Base-by-base conservation (phyloP, 1,140 invertebrate species). In the Tribolium madens region DNA sequence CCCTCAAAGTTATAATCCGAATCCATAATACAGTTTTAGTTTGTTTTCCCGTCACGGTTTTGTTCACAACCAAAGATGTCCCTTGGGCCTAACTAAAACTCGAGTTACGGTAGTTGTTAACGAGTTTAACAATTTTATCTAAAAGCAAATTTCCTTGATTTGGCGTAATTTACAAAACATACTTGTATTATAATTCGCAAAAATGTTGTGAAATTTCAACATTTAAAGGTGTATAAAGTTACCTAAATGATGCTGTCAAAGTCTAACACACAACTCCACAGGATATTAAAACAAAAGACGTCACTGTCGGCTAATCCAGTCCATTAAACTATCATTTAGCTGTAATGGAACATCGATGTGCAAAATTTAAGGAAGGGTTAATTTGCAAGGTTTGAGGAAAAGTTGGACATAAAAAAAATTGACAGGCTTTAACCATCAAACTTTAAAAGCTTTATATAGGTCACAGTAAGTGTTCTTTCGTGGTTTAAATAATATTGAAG, bases 271-370 rank as follows among this genome's bases (percentile, higher is more conserved):
- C 21, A 26, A 4, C 21, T 26, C 21, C 21, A 5, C 21, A 42
- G 36, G 36, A 42, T 9, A 42, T 42, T 57, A 26, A 57, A 57
- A 17, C 17, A 18, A 57, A 57, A 21, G 52, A 21, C 10, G 15
- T 21, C 18, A 57, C 52, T 10, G 1, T 17, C 3, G 17, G 52
- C 6, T 26, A 57, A 33, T 14, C 13, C n/a, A 64, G 14, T 31
- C 57, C 57, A 64, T 64, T 64, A 64, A 64, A 64, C 57, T 64
- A 64, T 64, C 57, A 33, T 64, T 64, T 33, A 64, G 7, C 9
- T 13, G n/a, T 14, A 64, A 33, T 31, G 57, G 57, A 13, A 21
- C 26, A 33, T 42, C 15, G 18, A 14, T n/a, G 52, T 21, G 18
- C 1, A 18, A 57, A 57, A 57, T 57, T 57, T 57, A 21, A 57